Base-by-base conservation (phyloP, 2,888 invertebrate genomes). In the Orthosia incerta region DNA sequence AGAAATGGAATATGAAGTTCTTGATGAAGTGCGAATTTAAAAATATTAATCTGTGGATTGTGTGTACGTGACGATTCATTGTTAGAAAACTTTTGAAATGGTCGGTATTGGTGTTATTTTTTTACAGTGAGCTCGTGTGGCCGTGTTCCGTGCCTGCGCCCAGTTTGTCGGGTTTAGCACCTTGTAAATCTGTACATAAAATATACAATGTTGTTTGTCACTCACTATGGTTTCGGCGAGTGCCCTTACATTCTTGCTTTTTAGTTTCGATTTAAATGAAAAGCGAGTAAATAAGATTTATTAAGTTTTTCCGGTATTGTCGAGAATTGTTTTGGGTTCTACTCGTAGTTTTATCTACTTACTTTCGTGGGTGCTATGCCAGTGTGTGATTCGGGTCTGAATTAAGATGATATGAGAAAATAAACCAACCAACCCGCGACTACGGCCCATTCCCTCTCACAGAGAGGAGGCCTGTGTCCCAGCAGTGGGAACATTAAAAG, bases 111-210 rank as follows among this genome's bases (percentile, higher is more conserved):
- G 62, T 62, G 71, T 71, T 83, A 82, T 83, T 85, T 84, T 76
- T 79, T 77, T 74, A 82, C 75, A 82, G 76, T 82, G 67, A 59
- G 83, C 76, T 79, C 76, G 82, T 84, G 77, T 82, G 84, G 75
- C 84, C 74, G 81, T 82, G 89, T 91, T 95, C 91, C 95, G 95
- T 95, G 95, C 94, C 95, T 88, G 81, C 83, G 79, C 55, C 87
- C 86, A 86, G 89, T 88, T 89, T 84, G 89, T 86, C 64, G 82
- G 95, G 92, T 93, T 95, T 95, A 95, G 88, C 91, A 93, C 93
- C 91, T 93, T 94, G 92, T 95, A 95, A 95, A 95, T 95, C 91
- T 91, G 64, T 82, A 85, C 90, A 92, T 95, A 94, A 95, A 95
- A 94, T 89, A 92, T 93, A 95, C 95, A 94, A 94, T 94, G 95